phyloP scores from a whole-genome alignment of 2,113 vertebrate genomes.

The Carollia perspicillata region DNA sequence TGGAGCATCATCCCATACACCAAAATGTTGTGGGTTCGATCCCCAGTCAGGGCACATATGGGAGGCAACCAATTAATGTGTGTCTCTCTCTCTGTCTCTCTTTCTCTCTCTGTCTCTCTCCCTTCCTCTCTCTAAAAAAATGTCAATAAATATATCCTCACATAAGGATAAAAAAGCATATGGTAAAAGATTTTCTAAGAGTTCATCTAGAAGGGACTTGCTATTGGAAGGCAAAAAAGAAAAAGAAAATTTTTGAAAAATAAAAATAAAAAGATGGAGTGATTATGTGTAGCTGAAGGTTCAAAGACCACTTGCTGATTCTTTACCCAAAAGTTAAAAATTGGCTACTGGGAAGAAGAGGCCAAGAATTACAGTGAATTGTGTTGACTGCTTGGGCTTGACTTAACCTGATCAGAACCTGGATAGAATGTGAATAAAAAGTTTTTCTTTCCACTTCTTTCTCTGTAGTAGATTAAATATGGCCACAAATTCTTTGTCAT shows the following conservation, averaged over 20 bases:
- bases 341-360: slow-evolving; percentile 44
- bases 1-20: no score
- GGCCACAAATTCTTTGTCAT: background rate
- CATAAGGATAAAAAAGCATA: background rate
- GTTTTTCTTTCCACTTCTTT: background rate
- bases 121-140: no score
- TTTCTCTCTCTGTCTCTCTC: no score
- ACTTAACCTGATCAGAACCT: slow-evolving; percentile 31
- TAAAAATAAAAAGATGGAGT: background rate
- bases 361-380: slow-evolving; percentile 11
- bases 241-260: slow-evolving; percentile 22
- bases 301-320: slow-evolving; percentile 56
- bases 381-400: background rate
- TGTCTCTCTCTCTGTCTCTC: no score
- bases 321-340: slow-evolving; percentile 61
- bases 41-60: no score
- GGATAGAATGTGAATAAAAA: background rate
- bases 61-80: no score
- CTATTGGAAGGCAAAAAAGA: slow-evolving; percentile 34
- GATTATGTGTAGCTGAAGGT: background rate
- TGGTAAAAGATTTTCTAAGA: background rate
- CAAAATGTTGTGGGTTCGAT: no score
- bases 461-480: slow-evolving; percentile 14
- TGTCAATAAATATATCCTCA: no score
- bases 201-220: background rate